These are phyloP conservation scores for Torymus texanus DNA, from an alignment of 2,888 invertebrate species.

Conservation along the genomic window DNA sequence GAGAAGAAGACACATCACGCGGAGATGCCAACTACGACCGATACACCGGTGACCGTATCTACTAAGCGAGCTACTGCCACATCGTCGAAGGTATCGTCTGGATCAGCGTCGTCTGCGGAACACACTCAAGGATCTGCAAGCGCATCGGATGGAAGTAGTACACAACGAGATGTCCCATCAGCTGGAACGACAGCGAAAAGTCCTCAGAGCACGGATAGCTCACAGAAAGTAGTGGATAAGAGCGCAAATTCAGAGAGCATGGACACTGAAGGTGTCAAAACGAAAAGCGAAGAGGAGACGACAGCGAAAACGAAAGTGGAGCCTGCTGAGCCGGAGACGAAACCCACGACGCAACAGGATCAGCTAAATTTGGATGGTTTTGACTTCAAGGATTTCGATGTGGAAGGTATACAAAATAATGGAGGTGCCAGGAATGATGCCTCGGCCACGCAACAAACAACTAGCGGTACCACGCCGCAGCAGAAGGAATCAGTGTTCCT, in stretches of 20 bases:
- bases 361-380: conserved; percentile 70
- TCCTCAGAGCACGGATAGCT: conserved; percentile 22
- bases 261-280: neutral
- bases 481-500: conserved; percentile 98
- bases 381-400: conserved; percentile 72
- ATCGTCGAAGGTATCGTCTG: conserved; percentile 26
- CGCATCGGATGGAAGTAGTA: too few relatives aligned
- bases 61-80: conserved; percentile 20
- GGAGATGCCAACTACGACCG: conserved; percentile 21
- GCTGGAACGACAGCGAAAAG: neutral
- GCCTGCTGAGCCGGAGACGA: conserved; percentile 26
- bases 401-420: conserved; percentile 64
- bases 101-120: neutral
- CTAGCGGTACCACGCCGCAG: conserved; percentile 67
- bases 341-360: conserved; percentile 61
- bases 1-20: conserved; percentile 9
- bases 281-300: conserved; percentile 31
- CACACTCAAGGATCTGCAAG: too few relatives aligned
- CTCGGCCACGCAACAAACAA: conserved; percentile 71
- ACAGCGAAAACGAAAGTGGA: conserved; percentile 35
- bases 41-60: conserved; percentile 2
- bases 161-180: too few relatives aligned
- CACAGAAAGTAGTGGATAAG: conserved; percentile 36
- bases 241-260: neutral
- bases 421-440: conserved; percentile 67